Evolutionary conservation across 2,888 invertebrate species (phyloP).

Genomic region (Acleris sparsana): DNA sequence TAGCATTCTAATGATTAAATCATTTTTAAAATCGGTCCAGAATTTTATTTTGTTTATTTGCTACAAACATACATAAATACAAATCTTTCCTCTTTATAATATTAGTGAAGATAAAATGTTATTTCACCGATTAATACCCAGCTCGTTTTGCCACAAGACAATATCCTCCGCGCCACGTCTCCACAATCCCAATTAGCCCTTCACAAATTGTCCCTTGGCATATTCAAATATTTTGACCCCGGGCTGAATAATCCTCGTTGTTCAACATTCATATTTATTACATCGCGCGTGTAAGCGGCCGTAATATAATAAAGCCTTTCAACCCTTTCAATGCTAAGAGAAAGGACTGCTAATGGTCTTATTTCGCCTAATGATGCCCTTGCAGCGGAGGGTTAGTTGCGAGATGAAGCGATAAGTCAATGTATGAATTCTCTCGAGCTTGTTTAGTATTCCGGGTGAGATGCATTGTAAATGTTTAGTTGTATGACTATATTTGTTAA

Average conservation of each 20-base stretch:
- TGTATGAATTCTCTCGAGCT: slow-evolving; percentile 67
- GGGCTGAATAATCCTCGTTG: slow-evolving; percentile 76
- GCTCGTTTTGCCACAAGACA: slow-evolving; percentile 3
- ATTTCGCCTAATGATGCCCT: slow-evolving; percentile 80
- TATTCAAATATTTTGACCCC: slow-evolving; percentile 84
- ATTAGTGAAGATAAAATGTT: too few relatives aligned
- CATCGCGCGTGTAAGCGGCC: slow-evolving; percentile 80
- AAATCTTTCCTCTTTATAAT: too few relatives aligned
- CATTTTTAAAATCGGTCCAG: too few relatives aligned
- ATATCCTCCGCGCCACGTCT: slow-evolving; percentile 42
- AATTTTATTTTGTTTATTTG: too few relatives aligned
- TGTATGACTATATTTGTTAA: background rate
- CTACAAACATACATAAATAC: too few relatives aligned
- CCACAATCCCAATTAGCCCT: slow-evolving; percentile 76
- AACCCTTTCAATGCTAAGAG: slow-evolving; percentile 81
- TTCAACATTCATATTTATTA: slow-evolving; percentile 83
- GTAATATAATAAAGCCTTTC: slow-evolving; percentile 80
- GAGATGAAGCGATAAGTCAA: slow-evolving; percentile 79
- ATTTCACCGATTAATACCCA: too few relatives aligned
- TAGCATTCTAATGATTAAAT: too few relatives aligned
- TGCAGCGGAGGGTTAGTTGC: slow-evolving; percentile 66
- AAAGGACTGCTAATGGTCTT: slow-evolving; percentile 83
- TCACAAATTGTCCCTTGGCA: slow-evolving; percentile 74
- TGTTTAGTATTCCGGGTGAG: slow-evolving; percentile 44
- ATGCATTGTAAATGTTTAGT: slow-evolving; percentile 14